phyloP scores from a whole-genome alignment of 2,113 vertebrate species.

The Myxocyprinus asiaticus region DNA sequence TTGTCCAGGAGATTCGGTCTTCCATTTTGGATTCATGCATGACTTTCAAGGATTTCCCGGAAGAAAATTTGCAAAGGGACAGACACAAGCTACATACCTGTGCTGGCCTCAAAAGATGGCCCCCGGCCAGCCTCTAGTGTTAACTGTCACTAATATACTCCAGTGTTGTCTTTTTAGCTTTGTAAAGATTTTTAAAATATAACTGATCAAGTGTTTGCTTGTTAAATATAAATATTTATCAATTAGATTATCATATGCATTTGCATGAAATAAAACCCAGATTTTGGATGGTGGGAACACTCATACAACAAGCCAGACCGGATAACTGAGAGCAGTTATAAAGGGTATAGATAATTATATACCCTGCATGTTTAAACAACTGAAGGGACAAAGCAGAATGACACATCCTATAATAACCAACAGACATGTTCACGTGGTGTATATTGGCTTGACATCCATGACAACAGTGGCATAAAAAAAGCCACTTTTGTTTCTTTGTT shows the following conservation, averaged over 20 bases:
- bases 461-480: too few relatives aligned
- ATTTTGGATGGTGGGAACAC: background rate
- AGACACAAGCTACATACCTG: background rate
- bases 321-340: background rate
- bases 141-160: constrained; percentile 61
- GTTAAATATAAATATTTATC: constrained; percentile 69
- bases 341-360: background rate
- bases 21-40: constrained; percentile 10
- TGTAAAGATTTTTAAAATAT: constrained; percentile 74
- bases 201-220: constrained; percentile 75
- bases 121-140: constrained; percentile 47
- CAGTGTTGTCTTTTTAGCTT: constrained; percentile 70
- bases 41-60: constrained; percentile 18
- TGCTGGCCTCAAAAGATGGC: constrained; percentile 31
- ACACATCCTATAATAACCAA: background rate
- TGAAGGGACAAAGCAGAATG: background rate
- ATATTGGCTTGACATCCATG: constrained; percentile 34
- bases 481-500: too few relatives aligned
- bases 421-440: background rate
- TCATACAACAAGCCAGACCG: constrained; percentile 2
- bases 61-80: constrained; percentile 12
- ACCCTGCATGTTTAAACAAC: background rate
- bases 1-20: constrained; percentile 2
- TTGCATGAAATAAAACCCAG: constrained; percentile 69
- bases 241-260: constrained; percentile 68